Percentiles rank a stretch among this genome's conserved stretches.
Evolutionary conservation across 2,113 vertebrate species (phyloP).

Genomic region (Chloropsis hardwickii): DNA sequence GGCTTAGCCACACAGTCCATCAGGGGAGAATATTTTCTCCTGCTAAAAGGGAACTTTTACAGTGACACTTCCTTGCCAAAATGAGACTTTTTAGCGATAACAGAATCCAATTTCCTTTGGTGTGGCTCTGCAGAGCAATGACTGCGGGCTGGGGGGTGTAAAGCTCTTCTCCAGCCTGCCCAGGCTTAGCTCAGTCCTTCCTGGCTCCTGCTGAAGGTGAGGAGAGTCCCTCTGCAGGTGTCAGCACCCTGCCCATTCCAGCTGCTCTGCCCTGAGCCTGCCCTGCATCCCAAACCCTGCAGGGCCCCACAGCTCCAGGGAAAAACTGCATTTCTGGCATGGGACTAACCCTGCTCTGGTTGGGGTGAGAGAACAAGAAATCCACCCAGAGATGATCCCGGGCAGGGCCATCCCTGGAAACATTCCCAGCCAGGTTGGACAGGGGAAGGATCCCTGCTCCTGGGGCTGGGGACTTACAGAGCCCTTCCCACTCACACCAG

Average conservation of each 20-base stretch:
- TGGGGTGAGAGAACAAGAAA: background rate
- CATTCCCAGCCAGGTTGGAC: background rate
- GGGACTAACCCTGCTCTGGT: background rate
- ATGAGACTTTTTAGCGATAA: background rate
- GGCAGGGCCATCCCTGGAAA: no score
- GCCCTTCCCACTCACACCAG: background rate
- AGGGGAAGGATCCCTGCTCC: background rate
- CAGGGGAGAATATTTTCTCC: background rate
- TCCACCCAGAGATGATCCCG: rapidly evolving
- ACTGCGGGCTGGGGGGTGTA: background rate
- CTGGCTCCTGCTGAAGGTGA: background rate
- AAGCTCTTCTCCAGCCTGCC: background rate
- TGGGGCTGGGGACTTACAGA: background rate
- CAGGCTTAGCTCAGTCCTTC: background rate
- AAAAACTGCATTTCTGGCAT: rapidly evolving
- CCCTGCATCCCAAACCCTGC: rapidly evolving
- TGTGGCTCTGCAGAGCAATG: background rate
- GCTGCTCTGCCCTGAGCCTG: background rate
- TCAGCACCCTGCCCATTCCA: rapidly evolving
- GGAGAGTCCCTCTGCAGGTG: rapidly evolving
- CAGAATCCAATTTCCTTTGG: conserved; percentile 3
- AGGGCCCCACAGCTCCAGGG: background rate
- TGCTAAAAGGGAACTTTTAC: background rate
- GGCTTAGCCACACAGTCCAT: background rate
- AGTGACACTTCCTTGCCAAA: background rate